Conservation (phyloP, 1,140 invertebrate genomes). For the Cotesia glomerata region DNA sequence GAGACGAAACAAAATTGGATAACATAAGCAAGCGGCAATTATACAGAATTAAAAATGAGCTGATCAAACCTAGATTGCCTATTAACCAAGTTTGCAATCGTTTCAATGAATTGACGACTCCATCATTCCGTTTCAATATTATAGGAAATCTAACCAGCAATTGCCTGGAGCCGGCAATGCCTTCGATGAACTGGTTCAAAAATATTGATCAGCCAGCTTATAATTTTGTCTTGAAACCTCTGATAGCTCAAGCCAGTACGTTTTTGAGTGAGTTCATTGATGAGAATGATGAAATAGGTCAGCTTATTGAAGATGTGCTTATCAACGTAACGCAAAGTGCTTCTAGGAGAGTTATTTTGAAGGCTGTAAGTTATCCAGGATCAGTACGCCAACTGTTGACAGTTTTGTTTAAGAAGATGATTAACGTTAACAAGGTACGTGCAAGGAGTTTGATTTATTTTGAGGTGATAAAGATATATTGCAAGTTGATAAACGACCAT, state of each 20-base stretch:
- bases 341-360: neutral
- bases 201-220: neutral
- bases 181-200: slow-evolving; percentile 16
- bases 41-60: too few relatives aligned
- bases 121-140: neutral
- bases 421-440: slow-evolving; percentile 21
- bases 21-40: too few relatives aligned
- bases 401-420: slow-evolving; percentile 12
- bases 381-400: slow-evolving; percentile 10
- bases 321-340: neutral
- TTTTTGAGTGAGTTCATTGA: slow-evolving; percentile 18
- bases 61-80: too few relatives aligned
- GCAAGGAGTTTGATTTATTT: slow-evolving; percentile 16
- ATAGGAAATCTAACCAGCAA: neutral
- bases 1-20: too few relatives aligned
- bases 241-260: slow-evolving; percentile 5
- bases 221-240: neutral
- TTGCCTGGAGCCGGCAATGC: neutral
- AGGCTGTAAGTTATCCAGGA: neutral
- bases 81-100: too few relatives aligned
- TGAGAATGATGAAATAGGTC: neutral
- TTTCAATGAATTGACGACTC: too few relatives aligned
- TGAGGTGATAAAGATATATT: slow-evolving; percentile 27
- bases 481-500: slow-evolving; percentile 13
- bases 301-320: neutral